Evolutionary conservation across 2,113 vertebrate species (phyloP).

Genomic region (Halcyon malimbica): DNA sequence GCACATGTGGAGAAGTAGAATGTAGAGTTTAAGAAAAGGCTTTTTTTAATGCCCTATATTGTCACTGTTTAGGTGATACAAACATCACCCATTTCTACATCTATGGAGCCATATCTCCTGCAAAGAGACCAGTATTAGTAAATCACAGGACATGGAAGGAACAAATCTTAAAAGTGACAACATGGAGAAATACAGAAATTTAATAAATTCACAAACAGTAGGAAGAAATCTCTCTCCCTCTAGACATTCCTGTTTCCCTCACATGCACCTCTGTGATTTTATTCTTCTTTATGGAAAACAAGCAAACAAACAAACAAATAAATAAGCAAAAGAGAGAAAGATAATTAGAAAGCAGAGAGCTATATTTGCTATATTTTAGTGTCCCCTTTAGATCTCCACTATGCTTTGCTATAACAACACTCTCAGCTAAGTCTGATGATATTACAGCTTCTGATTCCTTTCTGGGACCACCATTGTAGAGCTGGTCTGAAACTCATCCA

Average conservation of each 20-base stretch:
- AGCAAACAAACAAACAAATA: background rate
- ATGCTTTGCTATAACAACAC: background rate
- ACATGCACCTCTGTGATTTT: background rate
- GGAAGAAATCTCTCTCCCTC: background rate
- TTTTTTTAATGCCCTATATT: background rate
- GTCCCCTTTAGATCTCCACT: background rate
- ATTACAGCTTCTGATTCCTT: background rate
- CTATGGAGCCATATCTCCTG: background rate
- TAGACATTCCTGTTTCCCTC: background rate
- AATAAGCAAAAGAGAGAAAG: background rate
- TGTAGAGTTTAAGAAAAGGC: background rate
- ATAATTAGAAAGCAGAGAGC: background rate
- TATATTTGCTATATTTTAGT: background rate
- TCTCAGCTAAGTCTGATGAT: background rate
- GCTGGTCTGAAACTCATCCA: background rate
- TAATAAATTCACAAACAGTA: background rate
- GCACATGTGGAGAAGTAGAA: background rate
- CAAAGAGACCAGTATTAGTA: background rate
- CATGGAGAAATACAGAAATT: background rate
- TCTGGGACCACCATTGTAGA: background rate
- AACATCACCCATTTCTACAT: background rate
- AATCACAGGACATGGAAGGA: background rate
- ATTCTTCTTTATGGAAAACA: background rate
- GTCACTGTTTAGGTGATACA: background rate
- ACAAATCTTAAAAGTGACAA: background rate